Evolutionary conservation across 2,888 invertebrate species (phyloP).

Genomic region (Cyclophora punctaria): DNA sequence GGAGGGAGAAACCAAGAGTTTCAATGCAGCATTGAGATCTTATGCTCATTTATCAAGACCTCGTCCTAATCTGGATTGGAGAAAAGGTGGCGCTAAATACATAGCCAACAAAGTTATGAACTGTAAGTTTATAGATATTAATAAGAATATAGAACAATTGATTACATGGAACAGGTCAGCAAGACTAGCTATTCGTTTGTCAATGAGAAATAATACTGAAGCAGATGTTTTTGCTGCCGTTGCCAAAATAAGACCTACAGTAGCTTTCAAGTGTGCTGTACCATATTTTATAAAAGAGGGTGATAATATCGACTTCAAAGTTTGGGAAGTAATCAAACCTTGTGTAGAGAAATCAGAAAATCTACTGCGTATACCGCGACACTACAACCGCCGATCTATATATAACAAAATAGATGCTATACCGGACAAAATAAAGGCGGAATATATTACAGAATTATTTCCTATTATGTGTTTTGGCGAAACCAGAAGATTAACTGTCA

Average conservation of each 20-base stretch:
- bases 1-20: conserved; percentile 10
- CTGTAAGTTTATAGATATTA: conserved; percentile 25
- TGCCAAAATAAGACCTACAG: conserved; percentile 26
- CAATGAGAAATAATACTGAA: conserved; percentile 23
- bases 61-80: conserved; percentile 31
- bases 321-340: conserved; percentile 40
- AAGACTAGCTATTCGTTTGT: conserved; percentile 31
- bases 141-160: conserved; percentile 22
- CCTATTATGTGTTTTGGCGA: conserved; percentile 19
- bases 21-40: conserved; percentile 31
- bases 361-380: conserved; percentile 8
- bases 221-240: conserved; percentile 22
- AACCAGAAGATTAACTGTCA: conserved; percentile 9
- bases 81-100: conserved; percentile 35
- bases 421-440: conserved; percentile 28
- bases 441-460: conserved; percentile 35
- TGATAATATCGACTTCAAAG: conserved; percentile 17
- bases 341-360: conserved; percentile 25
- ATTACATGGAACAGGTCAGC: conserved; percentile 31
- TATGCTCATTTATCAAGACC: conserved; percentile 37
- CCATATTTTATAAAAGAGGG: conserved; percentile 21
- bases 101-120: conserved; percentile 32
- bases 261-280: conserved; percentile 31
- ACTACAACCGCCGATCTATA: conserved; percentile 5
- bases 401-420: conserved; percentile 19